Base-by-base conservation (phyloP, 2,888 invertebrate species). In the Cataglyphis rosenhaueri region DNA sequence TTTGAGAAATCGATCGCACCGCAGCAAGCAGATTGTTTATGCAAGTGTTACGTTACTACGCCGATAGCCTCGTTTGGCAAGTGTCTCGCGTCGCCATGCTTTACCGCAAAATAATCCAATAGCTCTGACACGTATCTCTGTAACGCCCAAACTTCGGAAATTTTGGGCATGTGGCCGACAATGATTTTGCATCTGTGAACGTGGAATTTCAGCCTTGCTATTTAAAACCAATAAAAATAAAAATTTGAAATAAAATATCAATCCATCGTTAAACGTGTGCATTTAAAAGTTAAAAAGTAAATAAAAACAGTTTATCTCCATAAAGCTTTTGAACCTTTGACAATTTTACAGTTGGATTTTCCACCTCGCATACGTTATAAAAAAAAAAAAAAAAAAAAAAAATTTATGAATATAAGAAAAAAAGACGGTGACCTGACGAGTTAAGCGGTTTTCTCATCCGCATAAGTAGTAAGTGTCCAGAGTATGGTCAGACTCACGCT, bases 61-160 rank as follows among this genome's bases (percentile, higher is more conserved):
- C 75, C 83, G 74, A 84, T 87, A 86, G 81, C 86, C 85, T 81
- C 82, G 73, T 86, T 81, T 81, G 82, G 74, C 79, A 82, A 87
- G 81, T 79, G 81, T 82, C 83, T 75, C 74, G 64, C 76, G 81
- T 71, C 81, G 81, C 76, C 74, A 73, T 66, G 82, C 64, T 61
- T 62, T 68, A 65, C 61, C 38, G 82, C 87, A 71, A 79, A 87
- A 87, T 87, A 87, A 85, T 84, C 78, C 78, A 79, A 79, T 79
- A 79, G 78, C 78, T 79, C 59, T 79, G 71, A 79, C 78, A 79
- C 71, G 59, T 79, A 79, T 79, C 78, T 79, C 71, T 71, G 71
- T 38, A 79, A 71, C 59, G 44, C 35, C 55, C 29, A 48, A 79
- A 79, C 71, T 79, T 79, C 25, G 71, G 25, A 79, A 79, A 79